Base-by-base conservation (phyloP, 2,888 invertebrate genomes). In the Drosophila dives region DNA sequence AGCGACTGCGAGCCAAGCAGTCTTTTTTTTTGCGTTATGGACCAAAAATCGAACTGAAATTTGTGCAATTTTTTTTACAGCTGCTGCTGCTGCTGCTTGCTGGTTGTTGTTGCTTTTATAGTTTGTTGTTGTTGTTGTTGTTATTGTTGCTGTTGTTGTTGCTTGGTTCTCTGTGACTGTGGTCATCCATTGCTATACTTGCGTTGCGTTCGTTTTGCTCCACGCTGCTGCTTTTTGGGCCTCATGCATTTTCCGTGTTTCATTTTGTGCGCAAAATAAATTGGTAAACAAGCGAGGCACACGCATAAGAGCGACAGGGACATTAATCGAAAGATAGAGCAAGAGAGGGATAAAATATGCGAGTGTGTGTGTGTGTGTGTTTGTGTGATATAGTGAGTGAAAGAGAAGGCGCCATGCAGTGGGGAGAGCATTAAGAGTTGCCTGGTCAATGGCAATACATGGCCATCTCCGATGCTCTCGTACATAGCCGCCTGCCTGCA, bases 241-340 rank as follows among this genome's bases (percentile, higher is more conserved):
- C 75, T 83, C 85, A 89, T 87, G 87, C 89, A 90, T 87, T 90
- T 90, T 90, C 83, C 86, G 85, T 86, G 90, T 88, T 88, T 89
- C 90, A 87, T 84, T 84, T 86, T 89, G 90, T 86, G 89, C 80
- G 86, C 90, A 87, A 88, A 87, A 88, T 88, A 88, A 88, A 88
- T 88, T 88, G 87, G 87, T 85, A 90, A 90, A 85, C 87, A 88
- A 89, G 88, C 77, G 71, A 73, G 71, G 70, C 64, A 66, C 45
- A 66, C 45, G 72, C 75, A 72, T 61, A 70, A 72, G 84, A 49
- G 61, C 66, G 75, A 77, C 70, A 77, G 55, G 73, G 66, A 69
- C 61, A 49, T n/a, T 54, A 54, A 64, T 36, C 38, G 53, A 53
- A 56, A 51, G 49, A 33, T 53, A 40, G 50, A 29, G 61, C 17